phyloP scores from a whole-genome alignment of 2,113 vertebrate genomes.

The Takifugu bimaculatus region DNA sequence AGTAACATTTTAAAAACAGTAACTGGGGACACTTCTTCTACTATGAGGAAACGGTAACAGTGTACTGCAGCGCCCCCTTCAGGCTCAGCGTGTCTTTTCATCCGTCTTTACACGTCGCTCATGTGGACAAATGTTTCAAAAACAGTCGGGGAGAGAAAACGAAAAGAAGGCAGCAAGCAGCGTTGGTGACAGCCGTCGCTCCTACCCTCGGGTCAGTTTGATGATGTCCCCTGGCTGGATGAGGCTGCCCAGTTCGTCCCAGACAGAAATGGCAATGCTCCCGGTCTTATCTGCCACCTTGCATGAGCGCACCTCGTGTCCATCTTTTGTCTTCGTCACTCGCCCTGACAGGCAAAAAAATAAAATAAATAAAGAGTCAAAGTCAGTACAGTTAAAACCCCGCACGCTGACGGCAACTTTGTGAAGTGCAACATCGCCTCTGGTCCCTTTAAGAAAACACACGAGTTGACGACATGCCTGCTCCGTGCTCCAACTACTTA shows the following conservation, averaged over 20 bases:
- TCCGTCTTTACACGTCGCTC: no score
- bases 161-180: not conserved
- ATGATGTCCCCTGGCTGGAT: constrained; percentile 97
- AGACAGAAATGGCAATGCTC: constrained; percentile 98
- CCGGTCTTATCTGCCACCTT: constrained; percentile 97
- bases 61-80: no score
- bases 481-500: constrained; percentile 75
- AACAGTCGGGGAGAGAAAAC: no score
- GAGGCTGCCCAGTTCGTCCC: constrained; percentile 94
- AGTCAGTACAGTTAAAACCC: not conserved
- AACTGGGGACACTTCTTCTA: no score
- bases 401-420: not conserved
- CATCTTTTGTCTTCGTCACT: constrained; percentile 98
- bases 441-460: constrained; percentile 58
- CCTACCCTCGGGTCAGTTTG: constrained; percentile 94
- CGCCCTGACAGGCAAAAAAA: constrained; percentile 73
- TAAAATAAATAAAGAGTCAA: not conserved
- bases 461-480: constrained; percentile 15
- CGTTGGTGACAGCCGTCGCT: not conserved
- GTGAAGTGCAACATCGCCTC: not conserved
- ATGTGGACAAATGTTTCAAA: no score
- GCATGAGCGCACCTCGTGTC: constrained; percentile 95
- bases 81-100: no score
- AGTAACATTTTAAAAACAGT: no score
- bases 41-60: no score